Conservation (phyloP, 2,113 vertebrate species). For the Perca flavescens region DNA sequence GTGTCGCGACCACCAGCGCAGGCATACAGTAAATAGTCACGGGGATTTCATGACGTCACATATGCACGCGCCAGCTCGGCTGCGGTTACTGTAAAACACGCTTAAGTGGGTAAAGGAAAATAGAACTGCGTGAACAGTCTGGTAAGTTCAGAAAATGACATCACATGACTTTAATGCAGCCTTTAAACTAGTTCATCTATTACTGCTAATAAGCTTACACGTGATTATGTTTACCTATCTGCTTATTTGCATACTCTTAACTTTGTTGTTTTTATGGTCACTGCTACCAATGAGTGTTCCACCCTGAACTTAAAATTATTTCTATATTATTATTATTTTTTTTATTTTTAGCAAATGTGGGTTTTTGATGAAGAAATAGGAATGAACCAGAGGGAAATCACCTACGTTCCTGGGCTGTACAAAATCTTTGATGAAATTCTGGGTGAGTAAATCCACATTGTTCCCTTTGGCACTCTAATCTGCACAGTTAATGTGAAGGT, state of each 20-base stretch:
- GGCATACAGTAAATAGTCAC: too few relatives aligned
- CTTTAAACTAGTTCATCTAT: too few relatives aligned
- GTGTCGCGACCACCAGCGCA: too few relatives aligned
- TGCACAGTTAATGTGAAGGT: constrained; percentile 3
- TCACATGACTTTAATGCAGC: too few relatives aligned
- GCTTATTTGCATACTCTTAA: background rate
- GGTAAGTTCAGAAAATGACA: too few relatives aligned
- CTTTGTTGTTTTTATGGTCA: background rate
- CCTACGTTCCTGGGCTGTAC: constrained; percentile 97
- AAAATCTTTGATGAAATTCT: constrained; percentile 99
- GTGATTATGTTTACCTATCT: background rate
- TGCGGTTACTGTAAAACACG: too few relatives aligned
- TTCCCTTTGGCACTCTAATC: background rate
- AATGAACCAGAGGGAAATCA: constrained; percentile 98
- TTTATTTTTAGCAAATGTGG: constrained; percentile 92
- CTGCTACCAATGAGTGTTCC: background rate
- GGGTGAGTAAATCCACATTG: constrained; percentile 84
- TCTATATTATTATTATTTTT: background rate
- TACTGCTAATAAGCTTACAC: background rate
- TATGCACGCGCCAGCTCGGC: too few relatives aligned
- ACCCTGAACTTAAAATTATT: background rate
- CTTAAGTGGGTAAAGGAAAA: too few relatives aligned
- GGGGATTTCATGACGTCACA: too few relatives aligned
- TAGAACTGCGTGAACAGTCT: too few relatives aligned
- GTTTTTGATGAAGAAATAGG: constrained; percentile 97